Evolutionary conservation across 2,888 invertebrate genomes (phyloP), one percentile per base, ranked within the genome.

Genomic region (Eristalis intricaria): DNA sequence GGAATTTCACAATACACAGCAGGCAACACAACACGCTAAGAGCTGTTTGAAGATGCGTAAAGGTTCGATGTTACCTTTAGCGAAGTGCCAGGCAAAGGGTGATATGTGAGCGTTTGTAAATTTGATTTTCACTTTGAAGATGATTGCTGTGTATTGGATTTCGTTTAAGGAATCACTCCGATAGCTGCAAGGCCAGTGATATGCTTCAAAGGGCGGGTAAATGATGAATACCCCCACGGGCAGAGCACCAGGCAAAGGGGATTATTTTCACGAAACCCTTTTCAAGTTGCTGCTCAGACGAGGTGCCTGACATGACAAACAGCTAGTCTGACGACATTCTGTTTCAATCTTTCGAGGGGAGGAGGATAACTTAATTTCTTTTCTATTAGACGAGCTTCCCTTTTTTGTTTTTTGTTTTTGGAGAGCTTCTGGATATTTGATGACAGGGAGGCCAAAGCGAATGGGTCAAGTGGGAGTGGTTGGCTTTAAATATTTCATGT

Each of bases 1-100:
- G 60, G 40, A 76, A 40, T 76, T 68, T 68, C 29, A 50, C 66
- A 68, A 29, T 69, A 61, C 29, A 69, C 26, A 26, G 15, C 23
- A 26, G 26, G 15, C 13, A n/a, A 19, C 7, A 50, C 19, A 19
- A n/a, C n/a, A 50, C 26, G 26, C 26, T 19, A 60, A 60, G 60
- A 26, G 26, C 26, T 26, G 26, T 26, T 60, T 60, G 60, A 60
- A 60, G 60, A 23, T 23, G 26, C 50, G n/a, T 19, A 56, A 8
- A 56, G 56, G 15, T 26, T 7, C 50, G 50, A 1, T 50, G 50
- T 50, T 50, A 50, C 50, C 50, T 50, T 50, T 50, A 1, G 2
- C 43, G 15, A 50, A 50, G 43, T 50, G 43, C 7, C 50, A 50
- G 1, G 43, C 50, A 19, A 50, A 19, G 50, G 50, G 19, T 50